Percentiles rank a stretch among this genome's conserved stretches.
phyloP scores from a whole-genome alignment of 2,797 vertebrate species.

The Karalla daura region DNA sequence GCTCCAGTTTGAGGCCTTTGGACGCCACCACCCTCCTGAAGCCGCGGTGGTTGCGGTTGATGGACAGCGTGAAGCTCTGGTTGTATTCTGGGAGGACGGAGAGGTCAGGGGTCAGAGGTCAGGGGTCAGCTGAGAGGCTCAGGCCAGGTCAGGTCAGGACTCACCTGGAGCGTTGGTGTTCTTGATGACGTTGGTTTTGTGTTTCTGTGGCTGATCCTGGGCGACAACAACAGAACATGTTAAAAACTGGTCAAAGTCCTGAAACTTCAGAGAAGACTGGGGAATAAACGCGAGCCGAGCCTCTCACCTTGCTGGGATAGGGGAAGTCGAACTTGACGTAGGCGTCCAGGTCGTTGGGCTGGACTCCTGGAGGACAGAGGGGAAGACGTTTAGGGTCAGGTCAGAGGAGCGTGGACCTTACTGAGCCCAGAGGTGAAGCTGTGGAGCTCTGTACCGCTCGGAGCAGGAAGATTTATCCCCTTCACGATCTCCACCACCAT shows the following conservation, averaged over 20 bases:
- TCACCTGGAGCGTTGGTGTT: conserved; percentile 95
- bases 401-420: not conserved
- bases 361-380: conserved; percentile 84
- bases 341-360: conserved; percentile 90
- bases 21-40: conserved; percentile 90
- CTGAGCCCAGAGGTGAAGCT: not conserved
- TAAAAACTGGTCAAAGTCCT: not conserved
- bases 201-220: conserved; percentile 95
- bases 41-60: conserved; percentile 94
- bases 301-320: conserved; percentile 92
- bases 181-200: conserved; percentile 93
- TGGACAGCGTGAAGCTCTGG: conserved; percentile 93
- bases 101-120: not conserved
- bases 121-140: not conserved
- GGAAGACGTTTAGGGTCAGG: too few relatives aligned
- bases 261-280: not conserved
- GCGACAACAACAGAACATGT: not conserved
- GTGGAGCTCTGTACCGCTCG: conserved; percentile 85
- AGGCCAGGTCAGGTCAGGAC: not conserved
- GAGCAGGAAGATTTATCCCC: conserved; percentile 95
- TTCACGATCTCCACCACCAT: conserved; percentile 94
- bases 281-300: accelerated
- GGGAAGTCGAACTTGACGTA: conserved; percentile 96
- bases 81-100: conserved; percentile 89
- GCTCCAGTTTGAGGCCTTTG: conserved; percentile 96